Conservation (phyloP, 1,140 invertebrate genomes). For the Metopolophium dirhodum region DNA sequence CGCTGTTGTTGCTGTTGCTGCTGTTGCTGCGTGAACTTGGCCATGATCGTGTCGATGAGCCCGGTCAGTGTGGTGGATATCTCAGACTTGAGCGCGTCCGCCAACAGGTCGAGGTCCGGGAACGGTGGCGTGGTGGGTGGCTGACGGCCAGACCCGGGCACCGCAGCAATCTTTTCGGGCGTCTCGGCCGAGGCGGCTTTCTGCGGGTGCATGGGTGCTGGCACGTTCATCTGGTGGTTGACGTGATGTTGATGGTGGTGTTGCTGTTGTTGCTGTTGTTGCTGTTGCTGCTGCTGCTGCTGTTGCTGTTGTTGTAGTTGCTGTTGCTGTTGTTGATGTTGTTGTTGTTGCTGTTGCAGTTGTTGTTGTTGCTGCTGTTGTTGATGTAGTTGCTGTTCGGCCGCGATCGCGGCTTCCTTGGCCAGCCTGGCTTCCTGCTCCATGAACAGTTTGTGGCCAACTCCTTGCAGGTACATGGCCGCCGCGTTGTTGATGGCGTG, state of each 20-base stretch:
- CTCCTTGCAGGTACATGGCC: conserved; percentile 74
- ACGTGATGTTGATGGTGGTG: conserved; percentile 56
- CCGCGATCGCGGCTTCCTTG: conserved; percentile 68
- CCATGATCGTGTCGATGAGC: conserved; percentile 87
- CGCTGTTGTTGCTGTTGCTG: conserved; percentile 71
- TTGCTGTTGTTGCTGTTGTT: conserved; percentile 59
- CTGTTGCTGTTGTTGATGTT: conserved; percentile 67
- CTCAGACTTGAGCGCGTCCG: conserved; percentile 88
- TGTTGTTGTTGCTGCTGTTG: conserved; percentile 63
- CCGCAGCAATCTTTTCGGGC: background rate
- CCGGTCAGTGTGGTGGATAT: conserved; percentile 82
- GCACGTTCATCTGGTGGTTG: conserved; percentile 6
- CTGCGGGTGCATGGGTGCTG: background rate
- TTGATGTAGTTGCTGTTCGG: conserved; percentile 66
- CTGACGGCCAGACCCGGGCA: background rate
- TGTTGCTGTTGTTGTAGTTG: conserved; percentile 67
- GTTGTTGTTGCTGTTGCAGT: conserved; percentile 61
- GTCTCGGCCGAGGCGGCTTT: conserved; percentile 6
- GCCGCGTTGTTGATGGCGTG: conserved; percentile 71
- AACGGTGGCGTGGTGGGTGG: conserved; percentile 66
- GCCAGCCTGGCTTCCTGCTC: conserved; percentile 77
- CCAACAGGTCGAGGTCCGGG: conserved; percentile 82
- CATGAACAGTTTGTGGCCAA: conserved; percentile 75
- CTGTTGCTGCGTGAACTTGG: conserved; percentile 78
- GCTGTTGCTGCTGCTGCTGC: conserved; percentile 62